A percentile compares a stretch with the other conserved stretches of the same genome.
These are phyloP conservation scores for Columba janthina DNA, from an alignment of 2,113 vertebrate species.

Conservation along the genomic window DNA sequence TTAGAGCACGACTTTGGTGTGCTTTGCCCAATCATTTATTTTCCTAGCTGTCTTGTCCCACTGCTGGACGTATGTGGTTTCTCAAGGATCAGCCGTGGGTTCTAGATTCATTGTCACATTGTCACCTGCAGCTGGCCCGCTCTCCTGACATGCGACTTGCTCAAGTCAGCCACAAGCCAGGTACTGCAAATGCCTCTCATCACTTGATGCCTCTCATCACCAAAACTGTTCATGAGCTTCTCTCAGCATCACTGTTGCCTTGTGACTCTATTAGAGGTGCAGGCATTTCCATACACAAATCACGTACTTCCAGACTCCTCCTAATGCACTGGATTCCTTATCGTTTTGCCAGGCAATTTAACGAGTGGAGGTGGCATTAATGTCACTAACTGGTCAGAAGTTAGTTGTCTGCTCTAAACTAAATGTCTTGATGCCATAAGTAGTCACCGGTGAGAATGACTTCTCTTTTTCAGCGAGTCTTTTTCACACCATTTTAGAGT, in stretches of 20 bases:
- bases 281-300: not conserved
- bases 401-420: not conserved
- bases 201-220: not conserved
- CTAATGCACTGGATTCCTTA: not conserved
- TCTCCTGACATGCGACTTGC: not conserved
- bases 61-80: rapidly evolving
- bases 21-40: not conserved
- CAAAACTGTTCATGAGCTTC: rapidly evolving
- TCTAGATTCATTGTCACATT: not conserved
- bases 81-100: not conserved
- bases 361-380: not conserved
- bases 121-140: not conserved
- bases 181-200: not conserved
- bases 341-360: not conserved
- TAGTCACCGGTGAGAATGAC: not conserved
- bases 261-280: not conserved
- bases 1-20: not conserved
- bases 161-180: not conserved
- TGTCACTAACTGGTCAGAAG: not conserved
- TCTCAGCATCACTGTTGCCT: not conserved
- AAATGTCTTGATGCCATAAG: not conserved
- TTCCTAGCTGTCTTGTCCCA: not conserved
- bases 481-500: not conserved
- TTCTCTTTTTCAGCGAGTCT: not conserved
- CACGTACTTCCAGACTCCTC: not conserved